A percentile compares a stretch with the other conserved stretches of the same genome.
These are phyloP conservation scores for Drosophila falleni DNA, from an alignment of 2,888 invertebrate species.

Conservation along the genomic window DNA sequence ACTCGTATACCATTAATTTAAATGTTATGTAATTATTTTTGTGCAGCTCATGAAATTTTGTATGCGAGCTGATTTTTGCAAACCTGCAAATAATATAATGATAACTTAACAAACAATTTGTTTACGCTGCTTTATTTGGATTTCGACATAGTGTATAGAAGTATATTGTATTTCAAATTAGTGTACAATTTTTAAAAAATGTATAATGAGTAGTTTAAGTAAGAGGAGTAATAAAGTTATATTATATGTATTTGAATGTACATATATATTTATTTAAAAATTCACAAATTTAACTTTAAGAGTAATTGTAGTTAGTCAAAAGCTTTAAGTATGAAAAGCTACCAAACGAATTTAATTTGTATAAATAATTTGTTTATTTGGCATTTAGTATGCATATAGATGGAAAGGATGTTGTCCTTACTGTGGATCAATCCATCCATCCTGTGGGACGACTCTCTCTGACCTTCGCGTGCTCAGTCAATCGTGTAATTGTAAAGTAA, in stretches of 20 bases:
- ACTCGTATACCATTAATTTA: background rate
- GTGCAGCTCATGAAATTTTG: background rate
- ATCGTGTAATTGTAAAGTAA: conserved; percentile 53
- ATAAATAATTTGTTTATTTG: background rate
- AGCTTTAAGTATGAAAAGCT: too few species aligned
- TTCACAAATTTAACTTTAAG: too few species aligned
- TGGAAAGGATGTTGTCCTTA: background rate
- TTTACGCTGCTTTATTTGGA: background rate
- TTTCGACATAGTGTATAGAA: background rate
- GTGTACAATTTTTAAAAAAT: too few species aligned
- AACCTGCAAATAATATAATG: background rate
- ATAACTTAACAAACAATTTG: background rate
- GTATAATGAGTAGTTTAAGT: too few species aligned
- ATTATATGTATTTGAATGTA: too few species aligned
- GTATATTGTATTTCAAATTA: too few species aligned
- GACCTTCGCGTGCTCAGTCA: conserved; percentile 37
- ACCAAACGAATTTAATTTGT: background rate
- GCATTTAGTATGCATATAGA: background rate
- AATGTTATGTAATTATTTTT: background rate
- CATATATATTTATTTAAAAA: too few species aligned
- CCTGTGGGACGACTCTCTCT: conserved; percentile 1
- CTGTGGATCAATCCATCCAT: background rate
- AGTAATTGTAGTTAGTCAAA: background rate
- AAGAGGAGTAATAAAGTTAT: too few species aligned
- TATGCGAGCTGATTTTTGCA: background rate